phyloP scores from a whole-genome alignment of 30 jellyfish, hydroid and myxozoan genomes.

The Pelagia noctiluca region DNA sequence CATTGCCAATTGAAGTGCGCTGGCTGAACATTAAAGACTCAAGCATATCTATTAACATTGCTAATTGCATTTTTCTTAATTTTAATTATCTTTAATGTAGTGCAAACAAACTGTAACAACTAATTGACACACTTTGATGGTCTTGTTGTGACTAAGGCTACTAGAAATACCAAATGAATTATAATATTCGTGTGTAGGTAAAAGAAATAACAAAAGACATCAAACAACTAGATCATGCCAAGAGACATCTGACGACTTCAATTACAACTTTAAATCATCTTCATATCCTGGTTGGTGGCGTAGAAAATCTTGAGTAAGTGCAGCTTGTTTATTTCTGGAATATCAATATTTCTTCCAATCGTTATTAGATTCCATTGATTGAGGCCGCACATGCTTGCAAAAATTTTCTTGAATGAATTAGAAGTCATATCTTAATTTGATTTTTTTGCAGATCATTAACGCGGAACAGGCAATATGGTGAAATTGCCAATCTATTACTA shows the following conservation, averaged over 20 bases:
- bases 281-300: constrained; percentile 98
- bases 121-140: too few species aligned
- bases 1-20: too few species aligned
- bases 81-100: too few species aligned
- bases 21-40: too few species aligned
- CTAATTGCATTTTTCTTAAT: too few species aligned
- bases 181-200: constrained; percentile 55
- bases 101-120: too few species aligned
- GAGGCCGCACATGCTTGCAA: too few species aligned
- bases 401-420: too few species aligned
- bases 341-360: background rate
- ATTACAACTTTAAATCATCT: constrained; percentile 96
- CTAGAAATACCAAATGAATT: constrained; percentile 44
- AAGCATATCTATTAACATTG: too few species aligned
- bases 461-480: constrained; percentile 93
- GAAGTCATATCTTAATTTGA: too few species aligned
- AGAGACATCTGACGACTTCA: constrained; percentile 96
- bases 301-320: constrained; percentile 90
- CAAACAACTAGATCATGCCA: constrained; percentile 98
- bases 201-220: constrained; percentile 98
- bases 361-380: too few species aligned
- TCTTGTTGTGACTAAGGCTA: constrained; percentile 88
- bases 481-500: constrained; percentile 91
- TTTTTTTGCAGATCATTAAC: constrained; percentile 66
- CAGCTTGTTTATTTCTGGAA: background rate